These are phyloP conservation scores for Morelia viridis DNA, from an alignment of 2,797 vertebrate genomes.

Conservation along the genomic window DNA sequence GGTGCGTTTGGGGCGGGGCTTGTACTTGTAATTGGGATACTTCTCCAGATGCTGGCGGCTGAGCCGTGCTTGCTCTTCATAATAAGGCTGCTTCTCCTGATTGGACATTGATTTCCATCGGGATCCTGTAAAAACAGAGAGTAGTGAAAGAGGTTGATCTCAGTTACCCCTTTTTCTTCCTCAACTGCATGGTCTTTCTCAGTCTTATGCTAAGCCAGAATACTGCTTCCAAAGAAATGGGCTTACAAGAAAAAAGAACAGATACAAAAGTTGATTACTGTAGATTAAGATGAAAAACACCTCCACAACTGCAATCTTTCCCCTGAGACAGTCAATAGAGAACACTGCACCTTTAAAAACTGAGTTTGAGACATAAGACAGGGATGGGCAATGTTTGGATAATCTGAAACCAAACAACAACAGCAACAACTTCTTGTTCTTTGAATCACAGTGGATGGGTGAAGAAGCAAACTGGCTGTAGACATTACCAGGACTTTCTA, in stretches of 20 bases:
- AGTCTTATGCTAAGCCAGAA: neutral
- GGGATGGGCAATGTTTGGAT: neutral
- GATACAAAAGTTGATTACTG: neutral
- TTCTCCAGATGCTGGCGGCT: constrained; percentile 97
- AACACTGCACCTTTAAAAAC: neutral
- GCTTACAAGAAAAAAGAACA: neutral
- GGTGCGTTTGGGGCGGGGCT: constrained; percentile 94
- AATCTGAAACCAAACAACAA: neutral
- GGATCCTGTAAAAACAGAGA: constrained; percentile 76
- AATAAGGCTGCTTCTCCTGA: constrained; percentile 98
- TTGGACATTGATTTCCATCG: constrained; percentile 98
- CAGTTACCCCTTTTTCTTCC: accelerated
- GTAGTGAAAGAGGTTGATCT: accelerated
- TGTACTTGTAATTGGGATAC: constrained; percentile 98
- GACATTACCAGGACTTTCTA: neutral
- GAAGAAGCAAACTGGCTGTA: neutral
- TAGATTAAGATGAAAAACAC: neutral
- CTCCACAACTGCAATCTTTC: neutral
- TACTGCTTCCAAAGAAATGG: neutral
- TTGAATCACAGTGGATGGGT: neutral
- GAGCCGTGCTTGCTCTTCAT: constrained; percentile 93
- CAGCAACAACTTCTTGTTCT: neutral
- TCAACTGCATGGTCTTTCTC: neutral
- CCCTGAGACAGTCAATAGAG: neutral
- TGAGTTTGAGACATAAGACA: neutral